Conservation (phyloP, 2,113 vertebrate genomes). For the Riparia riparia region DNA sequence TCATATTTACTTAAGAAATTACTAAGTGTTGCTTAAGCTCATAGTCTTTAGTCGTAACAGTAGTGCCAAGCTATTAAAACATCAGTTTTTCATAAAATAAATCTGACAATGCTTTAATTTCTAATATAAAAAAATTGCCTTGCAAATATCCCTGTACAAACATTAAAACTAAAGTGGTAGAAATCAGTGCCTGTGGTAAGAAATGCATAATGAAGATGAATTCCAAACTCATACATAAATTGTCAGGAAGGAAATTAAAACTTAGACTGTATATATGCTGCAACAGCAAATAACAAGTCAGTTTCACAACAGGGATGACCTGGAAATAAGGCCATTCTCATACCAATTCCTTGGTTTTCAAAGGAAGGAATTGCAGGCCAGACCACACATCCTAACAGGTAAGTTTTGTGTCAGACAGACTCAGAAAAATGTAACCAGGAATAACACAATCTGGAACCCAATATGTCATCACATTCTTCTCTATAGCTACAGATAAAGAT, state of each 20-base stretch:
- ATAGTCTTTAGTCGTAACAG: background rate
- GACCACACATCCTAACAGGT: background rate
- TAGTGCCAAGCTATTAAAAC: background rate
- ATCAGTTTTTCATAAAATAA: background rate
- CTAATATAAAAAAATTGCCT: background rate
- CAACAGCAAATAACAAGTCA: background rate
- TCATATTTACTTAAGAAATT: background rate
- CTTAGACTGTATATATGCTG: background rate
- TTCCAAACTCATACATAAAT: background rate
- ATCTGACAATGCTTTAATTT: background rate
- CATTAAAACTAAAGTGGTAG: background rate
- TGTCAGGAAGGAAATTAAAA: background rate
- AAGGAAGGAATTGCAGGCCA: background rate
- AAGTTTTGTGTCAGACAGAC: background rate
- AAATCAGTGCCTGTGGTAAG: background rate
- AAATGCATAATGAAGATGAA: background rate
- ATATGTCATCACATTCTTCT: background rate
- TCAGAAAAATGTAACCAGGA: background rate
- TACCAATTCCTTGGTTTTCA: background rate
- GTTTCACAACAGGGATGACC: background rate
- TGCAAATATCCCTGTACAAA: background rate
- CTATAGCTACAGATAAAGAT: background rate
- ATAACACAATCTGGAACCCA: background rate
- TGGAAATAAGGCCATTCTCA: background rate
- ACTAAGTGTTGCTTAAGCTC: background rate